Conservation (phyloP, 2,797 vertebrate genomes). For the Loris lydekkerianus region DNA sequence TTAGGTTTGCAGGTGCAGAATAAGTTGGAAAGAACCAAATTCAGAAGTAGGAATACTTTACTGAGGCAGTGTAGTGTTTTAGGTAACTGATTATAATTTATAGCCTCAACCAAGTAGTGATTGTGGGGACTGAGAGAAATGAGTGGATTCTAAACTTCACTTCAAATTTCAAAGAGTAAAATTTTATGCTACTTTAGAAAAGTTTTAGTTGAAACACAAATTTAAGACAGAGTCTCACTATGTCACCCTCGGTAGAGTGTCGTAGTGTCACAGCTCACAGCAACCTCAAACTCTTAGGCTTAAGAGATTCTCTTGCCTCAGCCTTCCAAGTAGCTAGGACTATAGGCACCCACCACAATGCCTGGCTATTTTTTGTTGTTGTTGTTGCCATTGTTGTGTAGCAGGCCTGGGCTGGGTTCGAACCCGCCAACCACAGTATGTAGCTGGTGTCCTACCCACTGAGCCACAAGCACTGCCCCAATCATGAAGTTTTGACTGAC, state of each 20-base stretch:
- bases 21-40: constrained; percentile 9
- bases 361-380: too few species aligned
- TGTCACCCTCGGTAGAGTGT: too few species aligned
- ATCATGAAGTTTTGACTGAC: background rate
- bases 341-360: too few species aligned
- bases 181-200: background rate
- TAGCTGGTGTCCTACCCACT: too few species aligned
- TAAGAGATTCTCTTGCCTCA: too few species aligned
- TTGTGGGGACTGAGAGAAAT: background rate
- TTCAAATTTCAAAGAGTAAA: constrained; percentile 34
- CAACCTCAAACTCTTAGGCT: too few species aligned
- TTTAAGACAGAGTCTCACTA: background rate
- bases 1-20: background rate
- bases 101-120: background rate
- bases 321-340: too few species aligned
- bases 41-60: background rate
- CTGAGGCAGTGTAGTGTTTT: background rate
- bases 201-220: background rate
- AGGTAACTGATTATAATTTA: background rate
- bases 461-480: background rate
- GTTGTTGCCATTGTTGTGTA: too few species aligned
- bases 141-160: background rate
- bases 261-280: too few species aligned
- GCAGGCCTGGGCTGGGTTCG: too few species aligned
- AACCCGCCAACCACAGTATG: too few species aligned